Base-by-base conservation (phyloP, 2,113 vertebrate species). In the Chionodraco myersi region DNA sequence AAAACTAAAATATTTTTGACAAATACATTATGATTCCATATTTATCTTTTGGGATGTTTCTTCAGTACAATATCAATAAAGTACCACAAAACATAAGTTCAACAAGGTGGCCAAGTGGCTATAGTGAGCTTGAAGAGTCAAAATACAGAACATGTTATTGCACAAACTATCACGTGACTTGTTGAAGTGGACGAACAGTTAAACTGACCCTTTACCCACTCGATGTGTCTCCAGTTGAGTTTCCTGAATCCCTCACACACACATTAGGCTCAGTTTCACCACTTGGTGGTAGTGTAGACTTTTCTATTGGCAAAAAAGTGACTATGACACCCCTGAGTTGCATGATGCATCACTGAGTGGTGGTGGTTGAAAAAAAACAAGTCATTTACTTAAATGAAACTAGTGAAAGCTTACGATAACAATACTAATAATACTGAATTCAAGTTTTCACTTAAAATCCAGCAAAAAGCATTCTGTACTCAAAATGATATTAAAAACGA, bases 221-320 rank as follows among this genome's bases (percentile, higher is more conserved):
- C 3, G 30, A 30, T 30, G 30, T 30, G 30, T 52, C 51, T 23
- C 54, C 6, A 56, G 26, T 21, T 21, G 21, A 21, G 21, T 41
- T 59, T 14, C 16, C 3, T 4, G 36, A 41, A 41, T 41, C 36
- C 6, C 36, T 41, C 36, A 41, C 36, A 41, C 36, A 41, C 36
- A 41, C 7, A 41, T 5, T 41, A 41, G 36, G 36, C 36, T 41
- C 21, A 61, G 15, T 30, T 23, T 52, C 14, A 52, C 79, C 86
- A 80, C 86, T 26, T 2, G 57, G 36, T 61, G 88, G 84, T 72
- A 82, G 57, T 75, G 48, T 44, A 5, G 51, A n/a, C 58, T 51
- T 18, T 57, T n/a, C 8, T 62, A 49, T 62, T 10, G 21, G 10
- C 60, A 53, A 34, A 30, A 53, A 34, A 30, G n/a, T 10, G 13